Evolutionary conservation across 2,888 invertebrate genomes (phyloP).

Genomic region (Geotrupes spiniger): DNA sequence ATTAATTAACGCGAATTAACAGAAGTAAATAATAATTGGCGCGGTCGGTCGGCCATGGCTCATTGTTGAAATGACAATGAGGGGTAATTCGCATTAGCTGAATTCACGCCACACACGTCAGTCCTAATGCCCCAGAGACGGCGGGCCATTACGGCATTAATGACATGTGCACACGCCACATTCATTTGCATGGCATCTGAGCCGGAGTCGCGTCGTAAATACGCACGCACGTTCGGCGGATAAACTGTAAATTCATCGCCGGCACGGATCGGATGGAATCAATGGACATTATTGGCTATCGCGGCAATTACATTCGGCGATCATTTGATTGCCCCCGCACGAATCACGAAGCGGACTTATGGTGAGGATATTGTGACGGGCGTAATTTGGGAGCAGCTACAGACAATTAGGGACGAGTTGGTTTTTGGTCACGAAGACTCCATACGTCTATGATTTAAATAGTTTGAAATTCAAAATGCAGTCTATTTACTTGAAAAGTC

Average conservation of each 20-base stretch:
- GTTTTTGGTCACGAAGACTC: no score
- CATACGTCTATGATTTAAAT: no score
- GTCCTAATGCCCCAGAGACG: slow-evolving; percentile 21
- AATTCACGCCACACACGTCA: slow-evolving; percentile 26
- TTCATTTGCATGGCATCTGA: slow-evolving; percentile 21
- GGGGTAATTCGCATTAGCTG: slow-evolving; percentile 27
- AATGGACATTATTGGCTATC: no score
- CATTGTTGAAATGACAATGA: slow-evolving; percentile 29
- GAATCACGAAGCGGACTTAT: no score
- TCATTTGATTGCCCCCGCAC: no score
- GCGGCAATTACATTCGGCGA: no score
- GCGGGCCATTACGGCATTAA: slow-evolving; percentile 23
- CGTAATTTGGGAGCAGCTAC: no score
- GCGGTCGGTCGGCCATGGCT: slow-evolving; percentile 18
- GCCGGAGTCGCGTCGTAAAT: slow-evolving; percentile 15
- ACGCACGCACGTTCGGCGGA: slow-evolving; percentile 8
- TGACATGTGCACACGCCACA: slow-evolving; percentile 19
- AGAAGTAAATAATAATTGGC: slow-evolving; percentile 24
- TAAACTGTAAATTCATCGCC: slow-evolving; percentile 7
- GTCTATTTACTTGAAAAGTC: no score
- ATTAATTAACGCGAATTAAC: slow-evolving; percentile 20
- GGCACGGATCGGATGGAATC: not conserved
- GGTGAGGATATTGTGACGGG: no score
- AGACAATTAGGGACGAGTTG: no score
- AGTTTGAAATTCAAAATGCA: no score